These are phyloP conservation scores for Unio pictorum DNA, from an alignment of 2,888 invertebrate species.

Conservation along the genomic window DNA sequence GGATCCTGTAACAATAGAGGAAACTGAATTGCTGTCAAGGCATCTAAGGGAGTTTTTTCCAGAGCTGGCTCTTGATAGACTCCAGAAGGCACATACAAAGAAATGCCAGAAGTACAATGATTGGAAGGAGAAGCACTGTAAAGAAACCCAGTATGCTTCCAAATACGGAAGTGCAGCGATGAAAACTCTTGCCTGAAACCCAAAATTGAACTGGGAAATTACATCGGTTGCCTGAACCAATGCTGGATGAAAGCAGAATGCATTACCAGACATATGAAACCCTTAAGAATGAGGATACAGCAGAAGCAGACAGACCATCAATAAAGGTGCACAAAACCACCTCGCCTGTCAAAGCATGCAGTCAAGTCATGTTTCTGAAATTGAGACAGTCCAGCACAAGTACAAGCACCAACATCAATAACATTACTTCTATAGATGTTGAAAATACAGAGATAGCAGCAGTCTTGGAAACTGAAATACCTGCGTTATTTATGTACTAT, in stretches of 20 bases:
- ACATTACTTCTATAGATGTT: no score
- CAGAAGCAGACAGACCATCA: slow-evolving; percentile 11
- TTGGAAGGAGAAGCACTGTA: slow-evolving; percentile 13
- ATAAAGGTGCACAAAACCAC: slow-evolving; percentile 1
- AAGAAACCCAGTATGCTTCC: slow-evolving; percentile 8
- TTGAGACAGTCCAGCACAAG: no score
- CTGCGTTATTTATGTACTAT: background rate
- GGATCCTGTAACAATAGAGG: slow-evolving; percentile 13
- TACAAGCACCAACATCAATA: no score
- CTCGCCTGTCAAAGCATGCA: no score
- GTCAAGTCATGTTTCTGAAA: no score
- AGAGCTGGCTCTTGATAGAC: slow-evolving; percentile 8
- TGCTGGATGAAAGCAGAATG: slow-evolving; percentile 1
- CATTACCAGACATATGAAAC: slow-evolving; percentile 12
- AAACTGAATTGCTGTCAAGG: slow-evolving; percentile 11
- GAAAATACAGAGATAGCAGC: no score
- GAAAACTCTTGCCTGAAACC: slow-evolving; percentile 7
- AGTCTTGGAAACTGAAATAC: no score
- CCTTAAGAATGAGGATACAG: slow-evolving; percentile 6
- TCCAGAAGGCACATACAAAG: slow-evolving; percentile 13
- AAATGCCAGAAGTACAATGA: slow-evolving; percentile 9
- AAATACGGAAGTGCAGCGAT: background rate
- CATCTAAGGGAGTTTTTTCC: slow-evolving; percentile 18
- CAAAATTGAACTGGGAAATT: background rate
- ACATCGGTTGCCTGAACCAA: slow-evolving; percentile 14